Conservation (phyloP, 2,113 vertebrate species). For the Strix aluco region DNA sequence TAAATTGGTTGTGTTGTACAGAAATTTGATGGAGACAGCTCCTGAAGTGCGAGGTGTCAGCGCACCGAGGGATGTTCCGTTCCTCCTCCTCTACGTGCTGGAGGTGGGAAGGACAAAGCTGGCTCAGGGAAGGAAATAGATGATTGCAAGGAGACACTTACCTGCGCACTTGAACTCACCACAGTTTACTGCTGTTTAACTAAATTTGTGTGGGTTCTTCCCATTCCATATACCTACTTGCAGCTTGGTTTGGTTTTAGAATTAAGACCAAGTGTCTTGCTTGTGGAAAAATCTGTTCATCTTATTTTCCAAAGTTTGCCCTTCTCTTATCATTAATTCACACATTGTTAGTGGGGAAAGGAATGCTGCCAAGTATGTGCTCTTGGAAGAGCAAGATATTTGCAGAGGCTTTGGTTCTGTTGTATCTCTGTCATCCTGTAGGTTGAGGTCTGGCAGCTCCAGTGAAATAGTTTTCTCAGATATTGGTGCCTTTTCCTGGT, state of each 20-base stretch:
- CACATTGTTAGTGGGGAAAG: constrained; percentile 61
- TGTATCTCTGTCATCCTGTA: constrained; percentile 34
- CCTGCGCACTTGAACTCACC: neutral
- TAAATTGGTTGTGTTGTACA: fast-evolving
- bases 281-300: constrained; percentile 53
- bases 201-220: neutral
- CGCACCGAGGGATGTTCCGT: fast-evolving
- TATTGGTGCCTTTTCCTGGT: neutral
- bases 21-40: neutral
- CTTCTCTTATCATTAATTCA: constrained; percentile 58
- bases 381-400: constrained; percentile 63
- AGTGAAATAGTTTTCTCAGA: neutral
- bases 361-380: constrained; percentile 59
- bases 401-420: constrained; percentile 37
- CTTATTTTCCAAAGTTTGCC: constrained; percentile 49
- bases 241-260: neutral
- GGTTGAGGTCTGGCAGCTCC: constrained; percentile 36
- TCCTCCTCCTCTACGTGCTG: neutral
- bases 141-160: neutral
- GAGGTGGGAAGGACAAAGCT: neutral
- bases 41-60: fast-evolving
- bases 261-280: constrained; percentile 11
- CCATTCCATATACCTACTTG: neutral
- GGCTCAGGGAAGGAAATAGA: fast-evolving
- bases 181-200: neutral